Evolutionary conservation across 1,140 invertebrate species (phyloP), one percentile per base, ranked within the genome.

Genomic region (Radopholus similis): DNA sequence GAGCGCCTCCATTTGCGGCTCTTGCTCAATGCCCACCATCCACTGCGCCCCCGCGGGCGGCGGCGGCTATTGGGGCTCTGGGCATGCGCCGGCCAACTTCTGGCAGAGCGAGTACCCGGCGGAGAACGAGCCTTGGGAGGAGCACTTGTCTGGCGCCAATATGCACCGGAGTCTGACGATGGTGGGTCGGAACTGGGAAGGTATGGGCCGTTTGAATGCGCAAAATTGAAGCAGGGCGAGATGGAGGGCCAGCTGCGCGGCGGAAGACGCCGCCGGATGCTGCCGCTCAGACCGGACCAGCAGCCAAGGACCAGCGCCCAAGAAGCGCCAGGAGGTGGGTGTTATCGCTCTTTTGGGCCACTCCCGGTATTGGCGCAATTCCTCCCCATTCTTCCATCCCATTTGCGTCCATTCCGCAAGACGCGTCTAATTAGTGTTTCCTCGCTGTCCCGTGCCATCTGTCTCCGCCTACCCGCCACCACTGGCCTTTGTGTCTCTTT

Each of bases 11-110:
- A 63, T 64, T 55, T 9, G 55, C n/a, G 44, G 37, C 8, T 64
- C 60, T 8, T 35, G 38, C 34, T 64, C 60, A 64, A 64, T 64
- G 60, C 60, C 60, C 4, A 44, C 23, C n/a, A 49, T 64, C 8
- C 34, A 38, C n/a, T n/a, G n/a, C n/a, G n/a, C n/a, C 13, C 51
- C 53, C 42, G 28, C 37, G 23, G 60, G 18, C 2, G 32, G 30
- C 26, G 34, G 30, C 18, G 30, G 4, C n/a, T 51, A 51, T 4
- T 51, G 47, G 47, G 47, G 47, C 23, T 21, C 23, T 15, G 23
- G 47, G 15, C 8, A 51, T 23, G 44, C 26, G 6, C 5, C 6
- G 47, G 6, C 47, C 0, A 51, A 51, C 47, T 51, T 51, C 30
- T 51, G 47, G 47, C 47, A 51, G 47, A 15, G 47, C 18, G n/a